phyloP scores from a whole-genome alignment of 2,113 vertebrate genomes.

The Jacana jacana region DNA sequence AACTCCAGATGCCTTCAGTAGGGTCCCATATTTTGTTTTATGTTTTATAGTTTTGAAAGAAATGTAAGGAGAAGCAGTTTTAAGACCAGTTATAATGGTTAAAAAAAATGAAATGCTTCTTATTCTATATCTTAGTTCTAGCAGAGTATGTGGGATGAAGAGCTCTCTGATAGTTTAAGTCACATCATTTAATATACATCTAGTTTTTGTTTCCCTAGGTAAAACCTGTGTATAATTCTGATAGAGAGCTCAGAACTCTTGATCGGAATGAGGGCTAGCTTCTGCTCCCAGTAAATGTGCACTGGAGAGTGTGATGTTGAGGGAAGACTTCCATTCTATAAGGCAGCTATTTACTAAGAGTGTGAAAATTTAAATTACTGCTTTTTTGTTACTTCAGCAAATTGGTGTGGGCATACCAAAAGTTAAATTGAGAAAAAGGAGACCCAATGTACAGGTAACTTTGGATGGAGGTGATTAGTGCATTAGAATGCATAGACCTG shows the following conservation, averaged over 20 bases:
- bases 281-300: not conserved
- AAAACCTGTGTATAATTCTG: not conserved
- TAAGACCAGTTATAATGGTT: not conserved
- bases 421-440: conserved; percentile 81
- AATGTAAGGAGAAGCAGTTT: not conserved
- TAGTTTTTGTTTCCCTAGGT: not conserved
- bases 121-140: not conserved
- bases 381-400: conserved; percentile 80
- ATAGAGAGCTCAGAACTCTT: not conserved
- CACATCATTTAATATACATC: not conserved
- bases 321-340: not conserved
- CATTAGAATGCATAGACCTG: conserved; percentile 62
- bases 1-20: not conserved
- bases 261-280: not conserved
- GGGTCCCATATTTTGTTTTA: not conserved
- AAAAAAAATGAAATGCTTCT: not conserved
- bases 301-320: not conserved
- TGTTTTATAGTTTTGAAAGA: not conserved
- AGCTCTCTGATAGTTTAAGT: not conserved
- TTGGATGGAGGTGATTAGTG: conserved; percentile 55
- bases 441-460: conserved; percentile 82
- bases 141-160: not conserved
- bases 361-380: conserved; percentile 49
- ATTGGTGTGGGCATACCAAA: conserved; percentile 84
- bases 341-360: not conserved